Evolutionary conservation across 2,888 invertebrate species (phyloP).

Genomic region (Allygus modestus): DNA sequence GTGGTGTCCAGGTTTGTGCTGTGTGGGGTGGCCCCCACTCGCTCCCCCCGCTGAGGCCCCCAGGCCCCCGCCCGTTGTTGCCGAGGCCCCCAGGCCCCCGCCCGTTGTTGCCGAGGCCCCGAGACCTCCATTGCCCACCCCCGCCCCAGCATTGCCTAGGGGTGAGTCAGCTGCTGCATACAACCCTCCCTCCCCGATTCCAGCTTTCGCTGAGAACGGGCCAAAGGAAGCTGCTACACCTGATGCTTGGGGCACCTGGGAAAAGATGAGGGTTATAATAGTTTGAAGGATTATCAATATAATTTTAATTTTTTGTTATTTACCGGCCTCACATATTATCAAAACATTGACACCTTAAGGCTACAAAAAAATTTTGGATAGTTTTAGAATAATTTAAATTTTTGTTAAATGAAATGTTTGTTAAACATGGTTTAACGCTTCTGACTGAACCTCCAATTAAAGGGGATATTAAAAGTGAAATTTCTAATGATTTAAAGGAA

Average conservation of each 20-base stretch:
- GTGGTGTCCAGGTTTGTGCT: slow-evolving; percentile 18
- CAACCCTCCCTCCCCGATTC: slow-evolving; percentile 65
- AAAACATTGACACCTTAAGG: too few relatives aligned
- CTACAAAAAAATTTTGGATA: too few relatives aligned
- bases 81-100: slow-evolving; percentile 40
- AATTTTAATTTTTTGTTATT: too few relatives aligned
- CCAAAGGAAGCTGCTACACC: slow-evolving; percentile 69
- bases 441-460: too few relatives aligned
- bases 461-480: too few relatives aligned
- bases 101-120: slow-evolving; percentile 48
- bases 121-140: slow-evolving; percentile 44
- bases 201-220: slow-evolving; percentile 69
- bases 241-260: slow-evolving; percentile 57
- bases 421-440: too few relatives aligned
- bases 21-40: slow-evolving; percentile 1
- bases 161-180: slow-evolving; percentile 59
- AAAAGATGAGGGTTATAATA: too few relatives aligned
- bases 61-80: background rate
- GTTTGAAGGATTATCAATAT: too few relatives aligned
- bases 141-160: slow-evolving; percentile 50
- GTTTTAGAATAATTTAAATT: too few relatives aligned
- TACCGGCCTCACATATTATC: too few relatives aligned
- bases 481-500: too few relatives aligned
- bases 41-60: background rate
- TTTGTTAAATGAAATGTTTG: too few relatives aligned